Evolutionary conservation across 2,888 invertebrate genomes (phyloP).

Genomic region (Brenthis daphne): DNA sequence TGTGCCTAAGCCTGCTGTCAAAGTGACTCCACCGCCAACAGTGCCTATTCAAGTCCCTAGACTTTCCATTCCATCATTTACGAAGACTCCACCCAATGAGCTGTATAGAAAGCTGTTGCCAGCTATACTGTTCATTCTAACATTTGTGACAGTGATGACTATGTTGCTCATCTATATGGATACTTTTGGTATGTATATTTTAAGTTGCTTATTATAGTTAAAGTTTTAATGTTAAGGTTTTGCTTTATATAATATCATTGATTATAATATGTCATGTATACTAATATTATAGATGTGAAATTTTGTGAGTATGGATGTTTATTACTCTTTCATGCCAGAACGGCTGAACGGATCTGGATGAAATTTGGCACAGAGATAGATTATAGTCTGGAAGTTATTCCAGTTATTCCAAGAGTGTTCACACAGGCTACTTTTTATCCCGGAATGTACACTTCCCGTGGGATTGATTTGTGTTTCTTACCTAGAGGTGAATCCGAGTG

Average conservation of each 20-base stretch:
- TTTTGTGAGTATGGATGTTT: too few species aligned
- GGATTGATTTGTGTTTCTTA: too few species aligned
- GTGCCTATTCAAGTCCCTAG: slow-evolving; percentile 48
- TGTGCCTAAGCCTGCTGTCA: slow-evolving; percentile 44
- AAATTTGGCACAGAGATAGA: too few species aligned
- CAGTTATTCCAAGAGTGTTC: too few species aligned
- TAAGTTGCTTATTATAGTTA: not conserved
- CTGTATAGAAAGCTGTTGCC: slow-evolving; percentile 82
- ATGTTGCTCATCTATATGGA: slow-evolving; percentile 90
- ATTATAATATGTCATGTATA: too few species aligned
- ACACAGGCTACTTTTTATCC: too few species aligned
- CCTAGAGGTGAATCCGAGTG: too few species aligned
- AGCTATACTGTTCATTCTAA: slow-evolving; percentile 87
- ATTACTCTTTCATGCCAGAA: too few species aligned
- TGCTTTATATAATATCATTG: not conserved
- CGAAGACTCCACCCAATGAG: slow-evolving; percentile 71
- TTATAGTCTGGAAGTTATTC: too few species aligned
- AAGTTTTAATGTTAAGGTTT: not conserved
- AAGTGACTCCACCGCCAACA: slow-evolving; percentile 41
- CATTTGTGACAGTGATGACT: slow-evolving; percentile 91
- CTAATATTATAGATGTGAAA: too few species aligned
- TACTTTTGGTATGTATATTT: slow-evolving; percentile 85
- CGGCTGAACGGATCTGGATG: too few species aligned
- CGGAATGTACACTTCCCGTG: too few species aligned
- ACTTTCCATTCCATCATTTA: slow-evolving; percentile 58